phyloP scores from a whole-genome alignment of 2,888 invertebrate genomes.

The Drosophila stalkeri region DNA sequence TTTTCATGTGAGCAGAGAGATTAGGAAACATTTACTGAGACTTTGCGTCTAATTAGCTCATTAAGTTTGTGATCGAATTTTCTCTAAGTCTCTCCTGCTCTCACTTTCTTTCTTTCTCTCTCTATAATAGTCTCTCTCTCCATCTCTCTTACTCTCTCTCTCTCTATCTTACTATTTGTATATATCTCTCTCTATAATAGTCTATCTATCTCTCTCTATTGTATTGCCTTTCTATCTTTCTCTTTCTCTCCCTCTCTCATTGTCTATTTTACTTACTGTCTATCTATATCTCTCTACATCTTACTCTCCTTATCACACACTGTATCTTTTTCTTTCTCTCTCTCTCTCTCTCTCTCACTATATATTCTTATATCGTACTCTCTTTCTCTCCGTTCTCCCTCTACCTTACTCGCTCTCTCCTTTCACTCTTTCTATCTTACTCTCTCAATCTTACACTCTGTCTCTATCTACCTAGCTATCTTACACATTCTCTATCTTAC shows the following conservation, averaged over 20 bases:
- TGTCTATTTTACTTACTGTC: neutral
- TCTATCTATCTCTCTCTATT: neutral
- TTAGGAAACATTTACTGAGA: neutral
- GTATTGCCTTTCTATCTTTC: neutral
- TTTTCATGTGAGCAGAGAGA: neutral
- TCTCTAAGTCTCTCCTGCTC: neutral
- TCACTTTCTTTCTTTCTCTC: neutral
- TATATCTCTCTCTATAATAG: too few species aligned
- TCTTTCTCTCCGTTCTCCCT: too few species aligned
- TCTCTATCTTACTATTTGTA: too few species aligned
- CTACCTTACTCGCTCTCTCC: neutral
- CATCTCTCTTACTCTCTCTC: neutral
- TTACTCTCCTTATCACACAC: too few species aligned
- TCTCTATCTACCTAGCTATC: too few species aligned
- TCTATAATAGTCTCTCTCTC: neutral
- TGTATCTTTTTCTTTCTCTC: too few species aligned
- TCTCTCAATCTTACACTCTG: neutral
- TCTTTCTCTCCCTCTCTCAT: neutral
- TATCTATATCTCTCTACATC: neutral
- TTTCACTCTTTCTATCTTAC: neutral
- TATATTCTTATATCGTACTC: neutral
- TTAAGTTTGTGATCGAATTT: too few species aligned
- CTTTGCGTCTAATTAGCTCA: too few species aligned
- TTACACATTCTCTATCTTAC: neutral
- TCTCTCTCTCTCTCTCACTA: too few species aligned